A percentile compares a stretch with the other conserved stretches of the same genome.
These are phyloP conservation scores for Ceratoteleas bidentatus DNA, from an alignment of 1,140 invertebrate genomes.

Conservation along the genomic window DNA sequence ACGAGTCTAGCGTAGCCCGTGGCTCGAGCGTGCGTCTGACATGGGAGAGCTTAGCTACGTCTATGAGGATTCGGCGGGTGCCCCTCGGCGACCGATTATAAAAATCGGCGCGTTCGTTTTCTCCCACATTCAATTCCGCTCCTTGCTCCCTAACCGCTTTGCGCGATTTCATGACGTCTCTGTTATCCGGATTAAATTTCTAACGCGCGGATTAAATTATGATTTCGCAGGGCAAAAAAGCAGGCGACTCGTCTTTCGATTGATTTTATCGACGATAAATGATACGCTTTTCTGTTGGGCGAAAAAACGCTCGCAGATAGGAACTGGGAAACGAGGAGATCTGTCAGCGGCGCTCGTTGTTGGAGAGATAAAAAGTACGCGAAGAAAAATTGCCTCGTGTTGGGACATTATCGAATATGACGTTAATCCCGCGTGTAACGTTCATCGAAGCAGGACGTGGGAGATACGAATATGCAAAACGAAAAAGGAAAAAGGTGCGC, in stretches of 20 bases:
- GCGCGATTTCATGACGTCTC: conserved; percentile 31
- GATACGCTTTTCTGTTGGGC: conserved; percentile 14
- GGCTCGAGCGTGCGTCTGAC: conserved; percentile 74
- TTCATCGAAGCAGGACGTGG: conserved; percentile 40
- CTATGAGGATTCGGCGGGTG: conserved; percentile 27
- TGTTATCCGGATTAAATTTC: conserved; percentile 28
- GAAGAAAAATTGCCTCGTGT: conserved; percentile 53
- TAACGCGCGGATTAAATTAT: conserved; percentile 6
- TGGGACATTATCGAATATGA: conserved; percentile 54
- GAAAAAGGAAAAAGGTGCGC: conserved; percentile 21
- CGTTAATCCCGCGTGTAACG: conserved; percentile 55
- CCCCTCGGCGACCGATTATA: conserved; percentile 32
- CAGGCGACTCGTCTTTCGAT: conserved; percentile 9
- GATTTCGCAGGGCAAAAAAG: not conserved
- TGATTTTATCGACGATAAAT: conserved; percentile 27
- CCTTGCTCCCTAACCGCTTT: conserved; percentile 2
- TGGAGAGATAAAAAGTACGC: conserved; percentile 57
- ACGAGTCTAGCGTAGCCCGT: conserved; percentile 75
- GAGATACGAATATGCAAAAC: conserved; percentile 47
- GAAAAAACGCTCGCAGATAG: conserved; percentile 15
- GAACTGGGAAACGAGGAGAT: conserved; percentile 25
- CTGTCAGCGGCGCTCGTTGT: conserved; percentile 38
- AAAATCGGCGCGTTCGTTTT: conserved; percentile 32
- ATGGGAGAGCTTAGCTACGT: conserved; percentile 52
- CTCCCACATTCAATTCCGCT: conserved; percentile 16